A percentile compares a stretch with the other conserved stretches of the same genome.
phyloP scores from a whole-genome alignment of 2,797 vertebrate species.

The Poecilia gillii region DNA sequence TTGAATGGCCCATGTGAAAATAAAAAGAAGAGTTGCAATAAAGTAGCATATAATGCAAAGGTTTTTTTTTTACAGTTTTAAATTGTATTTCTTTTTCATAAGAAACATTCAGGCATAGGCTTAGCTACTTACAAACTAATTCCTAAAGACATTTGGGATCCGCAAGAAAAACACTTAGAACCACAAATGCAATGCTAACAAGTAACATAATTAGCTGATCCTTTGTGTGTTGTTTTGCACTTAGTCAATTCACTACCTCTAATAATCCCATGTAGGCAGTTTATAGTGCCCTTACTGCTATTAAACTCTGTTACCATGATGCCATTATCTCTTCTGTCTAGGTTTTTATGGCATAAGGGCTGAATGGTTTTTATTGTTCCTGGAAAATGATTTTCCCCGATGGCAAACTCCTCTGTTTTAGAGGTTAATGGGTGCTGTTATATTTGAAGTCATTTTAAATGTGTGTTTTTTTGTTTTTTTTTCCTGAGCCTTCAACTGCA shows the following conservation, averaged over 20 bases:
- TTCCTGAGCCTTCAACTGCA: background rate
- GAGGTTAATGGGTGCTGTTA: constrained; percentile 15
- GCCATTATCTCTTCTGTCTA: constrained; percentile 21
- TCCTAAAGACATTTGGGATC: background rate
- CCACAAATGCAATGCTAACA: background rate
- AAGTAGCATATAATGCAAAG: background rate
- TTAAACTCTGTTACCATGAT: constrained; percentile 6
- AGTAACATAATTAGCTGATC: background rate
- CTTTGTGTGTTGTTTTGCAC: constrained; percentile 3
- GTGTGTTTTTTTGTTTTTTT: background rate
- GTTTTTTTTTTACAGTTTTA: background rate
- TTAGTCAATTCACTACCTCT: constrained; percentile 1
- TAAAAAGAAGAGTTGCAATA: background rate
- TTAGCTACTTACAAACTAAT: background rate
- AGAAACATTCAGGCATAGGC: background rate
- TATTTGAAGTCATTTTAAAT: constrained; percentile 15
- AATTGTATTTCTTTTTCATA: background rate
- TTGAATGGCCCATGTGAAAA: background rate
- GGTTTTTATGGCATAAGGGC: constrained; percentile 1
- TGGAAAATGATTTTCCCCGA: constrained; percentile 8
- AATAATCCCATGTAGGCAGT: constrained; percentile 12
- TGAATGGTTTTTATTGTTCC: background rate
- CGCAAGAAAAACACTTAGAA: background rate
- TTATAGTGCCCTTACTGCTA: constrained; percentile 4
- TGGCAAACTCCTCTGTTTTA: constrained; percentile 10